Evolutionary conservation across 2,797 vertebrate species (phyloP), one percentile per base, ranked within the genome.

Genomic region (Loris lydekkerianus): DNA sequence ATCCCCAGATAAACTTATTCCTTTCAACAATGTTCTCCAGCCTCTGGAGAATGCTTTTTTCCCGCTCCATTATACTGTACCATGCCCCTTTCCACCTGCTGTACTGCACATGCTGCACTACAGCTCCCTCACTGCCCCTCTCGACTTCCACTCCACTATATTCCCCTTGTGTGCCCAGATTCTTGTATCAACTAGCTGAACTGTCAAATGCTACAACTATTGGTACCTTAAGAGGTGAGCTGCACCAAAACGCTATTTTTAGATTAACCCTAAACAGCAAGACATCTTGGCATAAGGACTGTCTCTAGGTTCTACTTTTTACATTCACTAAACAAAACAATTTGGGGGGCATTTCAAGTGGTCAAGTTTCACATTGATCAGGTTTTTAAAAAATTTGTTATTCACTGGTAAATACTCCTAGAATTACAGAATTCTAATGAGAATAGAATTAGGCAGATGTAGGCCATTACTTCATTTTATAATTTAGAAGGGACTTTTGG

Each of bases 1-100:
- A 82, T 86, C 18, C n/a, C 37, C 10, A 92, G 76, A 93, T 85
- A 92, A 90, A 92, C 65, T 73, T 76, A 53, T 96, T 95, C 83
- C 88, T 87, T 86, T 93, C 69, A 75, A 73, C 31, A 86, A 18
- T 84, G 81, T 82, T 75, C 80, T 87, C 76, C 58, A 73, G 75
- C 27, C 76, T 87, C 86, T 78, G 77, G 73, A 87, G 88, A 73
- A 37, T 65, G 46, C 56, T 84, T 90, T 58, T 92, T 78, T 70
- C 0, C 90, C 81, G 58, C 17, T 92, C 40, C 31, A 40, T 75
- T 78, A 40, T 10, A 46, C 49, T 82, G 43, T 77, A 34, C 49
- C 78, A 29, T 73, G 78, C 27, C n/a, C 86, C 58, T 46, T 75
- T 56, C 37, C 13, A 72, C 10, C 58, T 60, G 60, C 21, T 77